Conservation (phyloP, 2,888 invertebrate species). For the Meteorus colon region DNA sequence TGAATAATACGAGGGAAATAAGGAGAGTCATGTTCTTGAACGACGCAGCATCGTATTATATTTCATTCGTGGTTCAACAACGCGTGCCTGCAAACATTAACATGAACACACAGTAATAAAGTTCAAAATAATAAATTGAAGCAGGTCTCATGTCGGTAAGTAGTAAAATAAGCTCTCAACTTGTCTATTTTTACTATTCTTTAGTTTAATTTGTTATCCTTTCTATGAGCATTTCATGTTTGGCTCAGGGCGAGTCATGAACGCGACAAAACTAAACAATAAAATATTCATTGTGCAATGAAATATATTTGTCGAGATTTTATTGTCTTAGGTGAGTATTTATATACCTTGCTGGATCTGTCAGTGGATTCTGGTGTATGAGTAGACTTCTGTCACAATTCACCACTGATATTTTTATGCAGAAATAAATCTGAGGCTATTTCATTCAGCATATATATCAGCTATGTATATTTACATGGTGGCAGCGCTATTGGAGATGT, state of each 20-base stretch:
- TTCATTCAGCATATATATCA: neutral
- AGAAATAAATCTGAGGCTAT: neutral
- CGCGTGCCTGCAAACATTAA: constrained; percentile 18
- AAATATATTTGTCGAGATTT: constrained; percentile 9
- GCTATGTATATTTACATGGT: neutral
- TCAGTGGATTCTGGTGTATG: neutral
- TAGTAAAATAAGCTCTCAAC: neutral
- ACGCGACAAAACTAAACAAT: constrained; percentile 7
- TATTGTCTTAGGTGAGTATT: neutral
- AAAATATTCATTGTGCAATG: constrained; percentile 12
- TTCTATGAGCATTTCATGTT: neutral
- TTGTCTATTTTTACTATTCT: neutral
- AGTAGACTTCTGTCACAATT: neutral
- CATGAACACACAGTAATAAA: neutral
- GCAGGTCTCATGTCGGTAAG: neutral
- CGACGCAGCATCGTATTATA: neutral
- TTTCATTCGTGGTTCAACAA: neutral
- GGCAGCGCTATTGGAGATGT: neutral
- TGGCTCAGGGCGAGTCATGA: neutral
- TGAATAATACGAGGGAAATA: neutral
- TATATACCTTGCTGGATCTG: neutral
- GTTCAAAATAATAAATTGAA: neutral
- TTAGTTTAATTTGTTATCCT: neutral
- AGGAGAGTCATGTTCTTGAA: too few relatives aligned
- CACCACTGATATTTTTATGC: neutral